Evolutionary conservation across 2,888 invertebrate genomes (phyloP).

Genomic region (Fissipunctia ypsillon): DNA sequence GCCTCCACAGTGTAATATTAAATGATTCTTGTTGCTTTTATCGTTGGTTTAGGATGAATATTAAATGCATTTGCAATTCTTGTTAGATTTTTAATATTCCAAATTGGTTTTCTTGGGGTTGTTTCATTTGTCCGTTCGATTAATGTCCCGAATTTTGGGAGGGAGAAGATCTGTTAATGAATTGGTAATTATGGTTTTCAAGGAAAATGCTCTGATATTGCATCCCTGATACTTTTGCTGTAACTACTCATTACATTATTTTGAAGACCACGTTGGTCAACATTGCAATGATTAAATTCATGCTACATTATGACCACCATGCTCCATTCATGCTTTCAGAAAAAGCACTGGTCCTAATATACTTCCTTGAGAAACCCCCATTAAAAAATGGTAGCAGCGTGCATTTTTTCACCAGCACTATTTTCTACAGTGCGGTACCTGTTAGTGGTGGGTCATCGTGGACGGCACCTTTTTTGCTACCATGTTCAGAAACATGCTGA

Average conservation of each 20-base stretch:
- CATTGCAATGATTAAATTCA: no score
- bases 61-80: slow-evolving; percentile 46
- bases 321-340: not conserved
- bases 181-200: not conserved
- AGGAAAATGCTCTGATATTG: not conserved
- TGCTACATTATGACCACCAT: not conserved
- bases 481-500: slow-evolving; percentile 94
- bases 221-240: not conserved
- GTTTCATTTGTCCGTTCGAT: slow-evolving; percentile 18
- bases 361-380: slow-evolving; percentile 1
- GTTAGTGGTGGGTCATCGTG: slow-evolving; percentile 95
- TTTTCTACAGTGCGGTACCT: slow-evolving; percentile 89
- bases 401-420: slow-evolving; percentile 57
- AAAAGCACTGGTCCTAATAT: slow-evolving; percentile 1
- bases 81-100: slow-evolving; percentile 33
- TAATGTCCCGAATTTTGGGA: not conserved
- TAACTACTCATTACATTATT: not conserved
- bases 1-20: slow-evolving; percentile 57
- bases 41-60: slow-evolving; percentile 56
- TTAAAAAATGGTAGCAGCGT: slow-evolving; percentile 68
- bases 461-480: slow-evolving; percentile 99
- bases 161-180: not conserved
- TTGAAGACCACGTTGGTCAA: no score
- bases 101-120: slow-evolving; percentile 14
- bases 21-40: slow-evolving; percentile 57